Evolutionary conservation across 2,888 invertebrate genomes (phyloP).

Genomic region (Muschampia plurimacula): DNA sequence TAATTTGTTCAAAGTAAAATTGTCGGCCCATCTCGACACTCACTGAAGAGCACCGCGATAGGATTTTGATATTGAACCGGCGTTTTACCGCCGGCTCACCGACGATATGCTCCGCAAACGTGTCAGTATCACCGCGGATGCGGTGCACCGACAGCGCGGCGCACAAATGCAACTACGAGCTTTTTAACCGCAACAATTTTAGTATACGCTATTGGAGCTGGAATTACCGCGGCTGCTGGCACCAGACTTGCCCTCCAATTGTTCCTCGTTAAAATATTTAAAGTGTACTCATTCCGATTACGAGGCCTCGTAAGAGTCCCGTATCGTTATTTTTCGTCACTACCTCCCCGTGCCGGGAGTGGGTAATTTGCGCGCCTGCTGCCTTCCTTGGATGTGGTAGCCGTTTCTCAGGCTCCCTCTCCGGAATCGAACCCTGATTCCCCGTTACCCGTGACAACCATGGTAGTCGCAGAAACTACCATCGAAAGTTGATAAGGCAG

Average conservation of each 20-base stretch:
- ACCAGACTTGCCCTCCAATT: slow-evolving; percentile 15
- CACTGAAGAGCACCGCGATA: slow-evolving; percentile 15
- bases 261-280: slow-evolving; percentile 15
- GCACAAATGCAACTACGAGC: slow-evolving; percentile 15
- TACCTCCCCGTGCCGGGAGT: slow-evolving; percentile 15
- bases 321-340: slow-evolving; percentile 15
- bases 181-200: slow-evolving; percentile 15
- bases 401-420: no score
- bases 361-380: slow-evolving; percentile 15
- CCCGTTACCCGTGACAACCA: slow-evolving; percentile 9
- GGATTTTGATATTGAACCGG: slow-evolving; percentile 15
- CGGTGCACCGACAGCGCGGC: slow-evolving; percentile 15
- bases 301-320: slow-evolving; percentile 15
- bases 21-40: slow-evolving; percentile 15
- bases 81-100: slow-evolving; percentile 15
- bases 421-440: neutral
- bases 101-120: slow-evolving; percentile 15
- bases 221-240: slow-evolving; percentile 15
- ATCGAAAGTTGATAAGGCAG: slow-evolving; percentile 15
- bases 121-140: slow-evolving; percentile 15
- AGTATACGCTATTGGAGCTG: slow-evolving; percentile 15
- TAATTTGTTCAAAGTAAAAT: slow-evolving; percentile 9
- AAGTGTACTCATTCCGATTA: slow-evolving; percentile 15
- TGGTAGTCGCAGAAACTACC: slow-evolving; percentile 15
- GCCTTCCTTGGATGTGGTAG: slow-evolving; percentile 9